Percentiles rank a stretch among this genome's conserved stretches.
phyloP scores from a whole-genome alignment of 2,113 vertebrate species.

The Phalacrocorax carbo region DNA sequence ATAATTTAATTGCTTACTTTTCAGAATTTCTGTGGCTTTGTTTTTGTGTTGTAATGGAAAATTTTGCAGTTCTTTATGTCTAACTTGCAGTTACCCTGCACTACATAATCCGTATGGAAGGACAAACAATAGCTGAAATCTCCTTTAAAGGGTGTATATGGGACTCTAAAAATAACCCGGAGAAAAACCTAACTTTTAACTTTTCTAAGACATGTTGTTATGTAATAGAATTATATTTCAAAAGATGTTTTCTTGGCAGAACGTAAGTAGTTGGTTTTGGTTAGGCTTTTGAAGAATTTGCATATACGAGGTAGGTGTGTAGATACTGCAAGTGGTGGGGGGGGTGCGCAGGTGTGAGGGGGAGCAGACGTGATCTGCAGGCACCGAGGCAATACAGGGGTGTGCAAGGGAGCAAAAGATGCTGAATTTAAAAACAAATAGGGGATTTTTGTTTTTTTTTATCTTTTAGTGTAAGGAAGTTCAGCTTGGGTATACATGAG shows the following conservation, averaged over 20 bases:
- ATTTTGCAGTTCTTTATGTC: not conserved
- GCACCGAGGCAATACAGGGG: not conserved
- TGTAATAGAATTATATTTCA: not conserved
- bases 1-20: not conserved
- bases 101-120: not conserved
- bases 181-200: not conserved
- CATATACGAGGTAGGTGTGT: not conserved
- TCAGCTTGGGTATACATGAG: not conserved
- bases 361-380: not conserved
- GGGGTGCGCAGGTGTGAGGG: not conserved
- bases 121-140: not conserved
- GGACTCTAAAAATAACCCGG: not conserved
- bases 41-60: constrained; percentile 4
- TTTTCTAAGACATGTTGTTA: not conserved
- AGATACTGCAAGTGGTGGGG: rapidly evolving
- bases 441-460: not conserved
- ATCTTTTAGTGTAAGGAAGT: not conserved
- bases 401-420: not conserved
- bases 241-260: not conserved
- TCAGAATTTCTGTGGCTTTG: not conserved
- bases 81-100: not conserved
- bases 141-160: not conserved
- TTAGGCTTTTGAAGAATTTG: not conserved
- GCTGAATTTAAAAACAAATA: not conserved
- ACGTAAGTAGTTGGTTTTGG: not conserved